Evolutionary conservation across 2,888 invertebrate species (phyloP).

Genomic region (Ichneumon xanthorius): DNA sequence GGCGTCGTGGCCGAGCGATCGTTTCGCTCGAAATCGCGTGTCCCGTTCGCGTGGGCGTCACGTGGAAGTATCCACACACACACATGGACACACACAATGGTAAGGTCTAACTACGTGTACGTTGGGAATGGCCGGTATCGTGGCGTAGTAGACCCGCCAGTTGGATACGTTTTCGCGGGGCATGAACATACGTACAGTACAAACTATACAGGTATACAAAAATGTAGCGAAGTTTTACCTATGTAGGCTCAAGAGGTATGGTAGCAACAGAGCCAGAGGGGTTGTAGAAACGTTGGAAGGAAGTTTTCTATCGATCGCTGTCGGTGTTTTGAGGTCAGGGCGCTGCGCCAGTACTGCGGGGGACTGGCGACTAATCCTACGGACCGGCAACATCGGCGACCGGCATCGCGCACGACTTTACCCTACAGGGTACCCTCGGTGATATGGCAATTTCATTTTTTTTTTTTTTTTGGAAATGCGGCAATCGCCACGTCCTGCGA

Average conservation of each 20-base stretch:
- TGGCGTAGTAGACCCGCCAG: neutral
- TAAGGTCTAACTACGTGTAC: neutral
- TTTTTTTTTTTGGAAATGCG: neutral
- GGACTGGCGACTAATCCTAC: slow-evolving; percentile 72
- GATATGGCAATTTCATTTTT: neutral
- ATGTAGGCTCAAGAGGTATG: slow-evolving; percentile 59
- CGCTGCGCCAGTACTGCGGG: slow-evolving; percentile 83
- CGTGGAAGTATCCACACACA: slow-evolving; percentile 4
- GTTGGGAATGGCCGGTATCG: neutral
- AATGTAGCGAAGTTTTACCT: slow-evolving; percentile 48
- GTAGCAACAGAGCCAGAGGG: slow-evolving; percentile 50
- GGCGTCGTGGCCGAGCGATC: slow-evolving; percentile 56
- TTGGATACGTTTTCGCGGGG: neutral
- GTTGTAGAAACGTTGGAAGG: slow-evolving; percentile 74
- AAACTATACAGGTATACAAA: slow-evolving; percentile 24
- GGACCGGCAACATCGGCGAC: slow-evolving; percentile 71
- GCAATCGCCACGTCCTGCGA: neutral
- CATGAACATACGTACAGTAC: slow-evolving; percentile 25
- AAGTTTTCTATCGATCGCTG: slow-evolving; percentile 82
- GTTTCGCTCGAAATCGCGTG: slow-evolving; percentile 67
- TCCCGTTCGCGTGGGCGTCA: slow-evolving; percentile 50
- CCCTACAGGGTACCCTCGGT: neutral
- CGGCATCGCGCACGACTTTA: slow-evolving; percentile 49
- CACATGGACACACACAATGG: neutral
- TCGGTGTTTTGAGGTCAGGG: slow-evolving; percentile 83